Evolutionary conservation across 2,797 vertebrate genomes (phyloP), one percentile per base, ranked within the genome.

Genomic region (Valencia hispanica): DNA sequence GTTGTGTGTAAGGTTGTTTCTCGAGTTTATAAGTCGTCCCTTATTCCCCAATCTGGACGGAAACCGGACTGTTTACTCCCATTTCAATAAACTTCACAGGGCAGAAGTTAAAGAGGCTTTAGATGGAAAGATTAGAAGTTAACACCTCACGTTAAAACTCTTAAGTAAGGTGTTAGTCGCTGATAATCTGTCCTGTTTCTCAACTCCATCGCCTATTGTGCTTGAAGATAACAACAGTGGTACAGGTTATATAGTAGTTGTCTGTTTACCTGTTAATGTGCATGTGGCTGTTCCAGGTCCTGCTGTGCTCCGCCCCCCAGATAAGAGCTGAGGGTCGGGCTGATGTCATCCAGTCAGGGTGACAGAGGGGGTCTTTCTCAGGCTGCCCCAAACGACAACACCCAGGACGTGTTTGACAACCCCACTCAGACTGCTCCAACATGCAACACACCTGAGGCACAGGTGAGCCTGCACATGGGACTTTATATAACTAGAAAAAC

Each of bases 281-380:
- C 43, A 74, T 51, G 48, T 78, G n/a, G 72, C 71, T 77, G 48
- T 80, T 71, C 20, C 73, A 86, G 80, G 70, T 74, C 41, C 47
- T 59, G 70, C 50, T 78, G 30, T 45, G 63, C 48, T 43, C 47
- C 69, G 36, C 48, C 55, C 73, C 45, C 70, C 73, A 75, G 80
- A 51, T 72, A 68, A 83, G 59, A 79, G 39, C 68, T 77, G 83
- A 79, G 79, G 79, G 27, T 73, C 43, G 77, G 76, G 48, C 88
- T 85, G 71, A 95, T 95, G 94, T 93, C 94, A 79, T 55, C 80
- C 73, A 86, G 70, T 82, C 71, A 85, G 2, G 68, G 51, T 71
- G 75, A 86, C 66, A 59, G 89, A 73, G 91, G 88, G 87, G 82
- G 86, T 90, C 84, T 76, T 0, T 53, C 87, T 68, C 74, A 87